Percentiles rank a stretch among this genome's conserved stretches.
Conservation (phyloP, 2,888 invertebrate genomes). For the Nycteola revayana region DNA sequence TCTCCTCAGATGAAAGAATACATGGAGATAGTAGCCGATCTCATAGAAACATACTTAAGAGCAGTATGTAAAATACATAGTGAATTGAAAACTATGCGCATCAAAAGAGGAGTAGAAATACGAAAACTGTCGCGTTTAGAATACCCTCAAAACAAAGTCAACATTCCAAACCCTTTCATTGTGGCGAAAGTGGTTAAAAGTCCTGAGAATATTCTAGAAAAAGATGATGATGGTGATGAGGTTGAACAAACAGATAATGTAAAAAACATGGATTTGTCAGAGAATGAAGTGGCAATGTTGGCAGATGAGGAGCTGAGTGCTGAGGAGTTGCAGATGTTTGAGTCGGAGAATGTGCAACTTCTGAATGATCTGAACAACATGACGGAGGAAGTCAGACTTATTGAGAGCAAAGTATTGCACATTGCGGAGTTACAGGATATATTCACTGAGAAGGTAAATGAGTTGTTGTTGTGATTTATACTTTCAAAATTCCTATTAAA, state of each 20-base stretch:
- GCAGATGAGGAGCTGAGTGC: constrained; percentile 86
- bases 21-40: constrained; percentile 87
- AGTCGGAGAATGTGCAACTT: constrained; percentile 93
- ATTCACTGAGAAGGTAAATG: constrained; percentile 93
- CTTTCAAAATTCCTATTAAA: no score
- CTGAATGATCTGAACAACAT: constrained; percentile 93
- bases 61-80: constrained; percentile 93
- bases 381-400: constrained; percentile 94
- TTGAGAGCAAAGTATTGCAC: constrained; percentile 95
- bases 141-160: constrained; percentile 48
- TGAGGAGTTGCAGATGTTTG: constrained; percentile 96
- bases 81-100: constrained; percentile 92
- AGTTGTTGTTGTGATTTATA: no score
- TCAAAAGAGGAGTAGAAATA: constrained; percentile 92
- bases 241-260: constrained; percentile 46
- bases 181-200: constrained; percentile 47
- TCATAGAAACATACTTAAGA: constrained; percentile 91
- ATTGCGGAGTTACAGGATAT: constrained; percentile 97
- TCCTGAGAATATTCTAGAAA: constrained; percentile 39
- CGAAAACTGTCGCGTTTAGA: constrained; percentile 90
- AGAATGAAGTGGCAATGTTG: constrained; percentile 69
- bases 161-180: constrained; percentile 58
- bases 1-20: constrained; percentile 89
- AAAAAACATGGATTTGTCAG: constrained; percentile 63
- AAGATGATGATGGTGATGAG: constrained; percentile 26